phyloP scores from a whole-genome alignment of 2,797 vertebrate species.

The Squalus acanthias region DNA sequence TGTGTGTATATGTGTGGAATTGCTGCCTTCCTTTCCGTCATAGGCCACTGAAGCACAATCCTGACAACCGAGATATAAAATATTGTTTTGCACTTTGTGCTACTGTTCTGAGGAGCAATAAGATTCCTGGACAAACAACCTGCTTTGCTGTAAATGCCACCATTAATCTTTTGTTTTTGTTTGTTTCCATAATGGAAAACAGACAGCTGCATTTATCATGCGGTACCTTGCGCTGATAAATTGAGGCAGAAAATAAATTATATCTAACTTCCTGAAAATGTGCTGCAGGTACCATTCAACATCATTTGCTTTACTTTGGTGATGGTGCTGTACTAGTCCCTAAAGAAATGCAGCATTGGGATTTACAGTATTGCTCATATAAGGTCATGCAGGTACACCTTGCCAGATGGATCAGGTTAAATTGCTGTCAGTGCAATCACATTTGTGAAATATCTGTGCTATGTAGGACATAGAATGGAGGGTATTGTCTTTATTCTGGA shows the following conservation, averaged over 20 bases:
- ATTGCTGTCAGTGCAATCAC: constrained; percentile 42
- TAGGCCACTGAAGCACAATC: constrained; percentile 21
- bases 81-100: constrained; percentile 42
- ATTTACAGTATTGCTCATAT: constrained; percentile 40
- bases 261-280: constrained; percentile 46
- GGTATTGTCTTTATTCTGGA: neutral
- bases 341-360: constrained; percentile 31
- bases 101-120: constrained; percentile 45
- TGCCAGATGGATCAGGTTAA: constrained; percentile 44
- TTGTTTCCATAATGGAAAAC: constrained; percentile 52
- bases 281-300: constrained; percentile 40
- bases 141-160: constrained; percentile 44
- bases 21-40: neutral
- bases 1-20: neutral
- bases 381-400: constrained; percentile 41
- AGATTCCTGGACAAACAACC: constrained; percentile 48
- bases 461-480: constrained; percentile 41
- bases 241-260: constrained; percentile 39
- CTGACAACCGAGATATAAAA: constrained; percentile 36
- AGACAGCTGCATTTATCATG: constrained; percentile 53
- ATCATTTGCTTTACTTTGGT: constrained; percentile 42
- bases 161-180: constrained; percentile 54
- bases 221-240: constrained; percentile 42
- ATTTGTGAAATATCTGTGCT: constrained; percentile 44
- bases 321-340: constrained; percentile 39